Conservation (phyloP, 92 coral and sea anemone genomes). For the Epizoanthus ramosus region DNA sequence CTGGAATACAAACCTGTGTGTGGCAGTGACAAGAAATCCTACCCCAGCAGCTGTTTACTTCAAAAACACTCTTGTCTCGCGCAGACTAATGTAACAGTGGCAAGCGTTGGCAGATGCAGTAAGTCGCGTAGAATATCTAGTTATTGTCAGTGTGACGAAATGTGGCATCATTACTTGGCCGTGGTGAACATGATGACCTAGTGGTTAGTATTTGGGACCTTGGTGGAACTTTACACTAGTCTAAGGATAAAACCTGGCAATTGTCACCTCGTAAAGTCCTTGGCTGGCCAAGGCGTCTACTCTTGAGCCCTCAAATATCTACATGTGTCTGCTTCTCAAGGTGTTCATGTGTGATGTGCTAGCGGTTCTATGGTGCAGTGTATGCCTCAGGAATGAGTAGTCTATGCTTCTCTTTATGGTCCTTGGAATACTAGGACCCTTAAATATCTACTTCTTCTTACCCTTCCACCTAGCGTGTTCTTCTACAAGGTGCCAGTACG, state of each 20-base stretch:
- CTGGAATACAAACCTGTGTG: constrained; percentile 88
- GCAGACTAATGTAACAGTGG: constrained; percentile 56
- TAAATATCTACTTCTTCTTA: neutral
- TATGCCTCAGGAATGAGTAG: neutral
- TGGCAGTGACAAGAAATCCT: constrained; percentile 79
- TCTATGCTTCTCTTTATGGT: neutral
- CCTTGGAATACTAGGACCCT: neutral
- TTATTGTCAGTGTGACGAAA: neutral
- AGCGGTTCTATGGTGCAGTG: neutral
- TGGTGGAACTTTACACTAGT: too few relatives aligned
- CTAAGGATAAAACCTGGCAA: too few relatives aligned
- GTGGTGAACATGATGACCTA: too few relatives aligned
- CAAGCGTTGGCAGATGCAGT: constrained; percentile 83
- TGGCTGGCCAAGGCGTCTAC: too few relatives aligned
- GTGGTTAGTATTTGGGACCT: too few relatives aligned
- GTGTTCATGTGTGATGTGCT: neutral
- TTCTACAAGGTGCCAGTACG: constrained; percentile 62
- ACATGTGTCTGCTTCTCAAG: neutral
- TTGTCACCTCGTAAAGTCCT: too few relatives aligned
- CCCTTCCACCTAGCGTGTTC: constrained; percentile 66
- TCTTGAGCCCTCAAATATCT: too few relatives aligned
- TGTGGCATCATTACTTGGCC: too few relatives aligned
- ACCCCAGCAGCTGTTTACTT: constrained; percentile 81
- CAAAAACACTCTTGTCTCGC: constrained; percentile 71
- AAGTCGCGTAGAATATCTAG: constrained; percentile 46